These are phyloP conservation scores for Acrocera orbiculus DNA, from an alignment of 2,888 invertebrate genomes.

Conservation along the genomic window DNA sequence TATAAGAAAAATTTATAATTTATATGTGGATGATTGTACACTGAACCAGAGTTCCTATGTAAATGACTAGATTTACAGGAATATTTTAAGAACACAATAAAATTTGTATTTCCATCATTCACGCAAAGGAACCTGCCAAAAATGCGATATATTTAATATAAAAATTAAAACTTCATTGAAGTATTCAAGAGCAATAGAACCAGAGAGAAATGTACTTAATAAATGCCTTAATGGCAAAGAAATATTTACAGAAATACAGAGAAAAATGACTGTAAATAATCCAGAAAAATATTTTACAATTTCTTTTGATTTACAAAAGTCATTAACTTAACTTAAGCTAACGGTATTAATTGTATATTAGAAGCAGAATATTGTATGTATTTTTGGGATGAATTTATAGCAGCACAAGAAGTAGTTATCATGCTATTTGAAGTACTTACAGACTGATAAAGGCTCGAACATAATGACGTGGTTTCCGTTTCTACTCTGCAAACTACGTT, in stretches of 20 bases:
- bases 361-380: slow-evolving; percentile 3
- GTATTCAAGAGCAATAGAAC: slow-evolving; percentile 14
- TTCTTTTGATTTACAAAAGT: slow-evolving; percentile 6
- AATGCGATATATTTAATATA: slow-evolving; percentile 15
- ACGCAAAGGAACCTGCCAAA: slow-evolving; percentile 15
- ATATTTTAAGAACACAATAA: slow-evolving; percentile 9
- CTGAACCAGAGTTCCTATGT: slow-evolving; percentile 1
- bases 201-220: slow-evolving; percentile 11
- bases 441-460: not conserved
- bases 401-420: slow-evolving; percentile 2
- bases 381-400: slow-evolving; percentile 3
- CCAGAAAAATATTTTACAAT: slow-evolving; percentile 4
- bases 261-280: slow-evolving; percentile 7
- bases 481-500: too few relatives aligned
- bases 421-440: not conserved
- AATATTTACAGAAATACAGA: slow-evolving; percentile 9
- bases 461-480: too few relatives aligned
- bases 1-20: slow-evolving; percentile 1
- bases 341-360: slow-evolving; percentile 5
- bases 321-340: slow-evolving; percentile 2
- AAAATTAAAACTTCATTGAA: slow-evolving; percentile 15
- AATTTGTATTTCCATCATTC: slow-evolving; percentile 13
- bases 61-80: slow-evolving; percentile 1
- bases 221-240: slow-evolving; percentile 15
- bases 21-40: slow-evolving; percentile 2